Evolutionary conservation across 2,113 vertebrate genomes (phyloP).

Genomic region (Melanocharis versteri): DNA sequence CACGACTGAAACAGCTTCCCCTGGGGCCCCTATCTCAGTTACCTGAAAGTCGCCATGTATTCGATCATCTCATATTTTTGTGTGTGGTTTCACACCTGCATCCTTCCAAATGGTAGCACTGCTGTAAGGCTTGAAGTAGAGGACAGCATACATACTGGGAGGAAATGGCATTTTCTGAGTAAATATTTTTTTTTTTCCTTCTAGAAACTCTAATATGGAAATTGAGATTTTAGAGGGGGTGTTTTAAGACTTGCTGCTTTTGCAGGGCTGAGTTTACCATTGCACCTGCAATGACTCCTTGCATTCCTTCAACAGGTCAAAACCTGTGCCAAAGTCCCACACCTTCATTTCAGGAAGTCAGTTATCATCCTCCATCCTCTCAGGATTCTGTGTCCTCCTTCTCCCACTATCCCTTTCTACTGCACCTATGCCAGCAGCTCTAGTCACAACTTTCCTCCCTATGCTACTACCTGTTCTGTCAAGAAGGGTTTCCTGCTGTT

Average conservation of each 20-base stretch:
- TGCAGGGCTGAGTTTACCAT: not conserved
- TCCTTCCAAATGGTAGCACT: not conserved
- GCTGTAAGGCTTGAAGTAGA: not conserved
- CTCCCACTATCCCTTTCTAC: not conserved
- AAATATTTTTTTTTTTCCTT: not conserved
- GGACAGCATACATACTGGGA: not conserved
- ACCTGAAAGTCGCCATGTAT: not conserved
- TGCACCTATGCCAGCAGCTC: not conserved
- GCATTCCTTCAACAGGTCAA: not conserved
- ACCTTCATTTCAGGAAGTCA: not conserved
- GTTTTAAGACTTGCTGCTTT: not conserved
- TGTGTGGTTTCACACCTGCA: not conserved
- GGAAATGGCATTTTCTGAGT: not conserved
- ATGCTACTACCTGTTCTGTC: not conserved
- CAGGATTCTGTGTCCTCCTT: not conserved
- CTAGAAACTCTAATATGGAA: not conserved
- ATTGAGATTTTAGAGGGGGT: not conserved
- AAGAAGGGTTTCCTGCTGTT: not conserved
- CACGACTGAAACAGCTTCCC: accelerated
- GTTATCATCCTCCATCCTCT: not conserved
- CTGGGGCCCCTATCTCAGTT: not conserved
- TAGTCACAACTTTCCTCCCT: not conserved
- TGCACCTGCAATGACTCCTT: not conserved
- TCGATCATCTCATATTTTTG: not conserved
- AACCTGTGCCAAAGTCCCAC: not conserved